Conservation (phyloP, 2,113 vertebrate genomes). For the Esox niger region DNA sequence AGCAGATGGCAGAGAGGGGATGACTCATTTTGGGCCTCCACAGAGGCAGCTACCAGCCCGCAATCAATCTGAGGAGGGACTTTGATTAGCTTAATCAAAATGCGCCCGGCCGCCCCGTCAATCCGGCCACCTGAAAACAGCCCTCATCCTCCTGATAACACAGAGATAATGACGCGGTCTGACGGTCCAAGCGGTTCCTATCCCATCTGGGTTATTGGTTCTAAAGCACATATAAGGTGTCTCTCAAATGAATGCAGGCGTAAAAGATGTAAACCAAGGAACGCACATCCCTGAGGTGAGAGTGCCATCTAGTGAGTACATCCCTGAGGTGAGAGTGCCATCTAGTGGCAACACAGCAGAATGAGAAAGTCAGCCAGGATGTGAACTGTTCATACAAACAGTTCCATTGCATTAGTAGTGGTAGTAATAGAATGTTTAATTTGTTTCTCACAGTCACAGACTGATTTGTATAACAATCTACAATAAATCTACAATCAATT, state of each 20-base stretch:
- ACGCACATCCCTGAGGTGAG: slow-evolving; percentile 8
- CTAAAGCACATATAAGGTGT: neutral
- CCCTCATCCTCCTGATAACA: slow-evolving; percentile 24
- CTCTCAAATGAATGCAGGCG: neutral
- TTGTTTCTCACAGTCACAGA: too few relatives aligned
- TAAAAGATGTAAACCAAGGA: neutral
- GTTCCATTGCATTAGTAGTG: too few relatives aligned
- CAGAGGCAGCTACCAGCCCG: slow-evolving; percentile 39
- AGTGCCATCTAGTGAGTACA: too few relatives aligned
- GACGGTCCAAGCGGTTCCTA: neutral
- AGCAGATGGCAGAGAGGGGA: slow-evolving; percentile 61
- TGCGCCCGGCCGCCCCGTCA: slow-evolving; percentile 19
- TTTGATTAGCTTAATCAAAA: slow-evolving; percentile 48
- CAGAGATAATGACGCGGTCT: slow-evolving; percentile 5
- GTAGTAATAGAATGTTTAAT: too few relatives aligned
- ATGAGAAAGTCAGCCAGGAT: too few relatives aligned
- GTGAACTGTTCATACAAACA: too few relatives aligned
- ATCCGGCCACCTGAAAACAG: slow-evolving; percentile 25
- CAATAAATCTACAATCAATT: too few relatives aligned
- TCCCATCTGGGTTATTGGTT: slow-evolving; percentile 27
- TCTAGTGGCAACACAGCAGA: slow-evolving; percentile 58
- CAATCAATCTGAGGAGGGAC: slow-evolving; percentile 48
- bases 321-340: slow-evolving; percentile 51
- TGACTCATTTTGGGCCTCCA: slow-evolving; percentile 56
- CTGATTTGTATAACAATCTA: too few relatives aligned